phyloP scores from a whole-genome alignment of 2,113 vertebrate species.

The Bubalus kerabau region DNA sequence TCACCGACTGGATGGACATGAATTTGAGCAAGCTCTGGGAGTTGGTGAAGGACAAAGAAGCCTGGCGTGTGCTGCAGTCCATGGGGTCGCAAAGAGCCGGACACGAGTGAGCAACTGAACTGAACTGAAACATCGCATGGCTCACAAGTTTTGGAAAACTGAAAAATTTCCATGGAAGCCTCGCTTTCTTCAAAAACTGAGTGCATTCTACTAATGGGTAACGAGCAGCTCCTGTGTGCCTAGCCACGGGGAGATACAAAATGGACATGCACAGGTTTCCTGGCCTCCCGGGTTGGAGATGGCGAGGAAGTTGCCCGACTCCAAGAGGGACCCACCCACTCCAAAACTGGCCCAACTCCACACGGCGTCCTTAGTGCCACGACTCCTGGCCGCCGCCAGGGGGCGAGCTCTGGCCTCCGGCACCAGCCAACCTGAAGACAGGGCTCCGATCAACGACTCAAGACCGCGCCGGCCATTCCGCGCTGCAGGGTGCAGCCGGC shows the following conservation, averaged over 20 bases:
- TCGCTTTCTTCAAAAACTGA: background rate
- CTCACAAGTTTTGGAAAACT: background rate
- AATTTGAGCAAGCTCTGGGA: background rate
- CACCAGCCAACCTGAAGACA: background rate
- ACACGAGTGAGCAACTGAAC: background rate
- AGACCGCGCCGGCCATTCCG: background rate
- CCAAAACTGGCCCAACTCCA: background rate
- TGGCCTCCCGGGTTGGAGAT: background rate
- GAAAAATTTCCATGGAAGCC: background rate
- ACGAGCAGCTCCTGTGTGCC: background rate
- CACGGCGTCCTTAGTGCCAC: background rate
- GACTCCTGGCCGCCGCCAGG: background rate
- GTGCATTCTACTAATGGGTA: background rate
- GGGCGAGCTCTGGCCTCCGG: background rate
- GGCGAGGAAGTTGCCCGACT: background rate
- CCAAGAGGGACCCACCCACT: conserved; percentile 15
- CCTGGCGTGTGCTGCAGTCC: background rate
- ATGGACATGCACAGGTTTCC: background rate
- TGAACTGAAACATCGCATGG: background rate
- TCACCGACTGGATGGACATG: background rate
- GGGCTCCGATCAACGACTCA: accelerated
- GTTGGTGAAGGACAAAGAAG: background rate
- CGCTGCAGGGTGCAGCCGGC: accelerated
- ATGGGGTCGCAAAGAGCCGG: background rate
- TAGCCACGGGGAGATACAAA: background rate